Evolutionary conservation across 1,140 invertebrate species (phyloP).

Genomic region (Ceratosolen solmsi): DNA sequence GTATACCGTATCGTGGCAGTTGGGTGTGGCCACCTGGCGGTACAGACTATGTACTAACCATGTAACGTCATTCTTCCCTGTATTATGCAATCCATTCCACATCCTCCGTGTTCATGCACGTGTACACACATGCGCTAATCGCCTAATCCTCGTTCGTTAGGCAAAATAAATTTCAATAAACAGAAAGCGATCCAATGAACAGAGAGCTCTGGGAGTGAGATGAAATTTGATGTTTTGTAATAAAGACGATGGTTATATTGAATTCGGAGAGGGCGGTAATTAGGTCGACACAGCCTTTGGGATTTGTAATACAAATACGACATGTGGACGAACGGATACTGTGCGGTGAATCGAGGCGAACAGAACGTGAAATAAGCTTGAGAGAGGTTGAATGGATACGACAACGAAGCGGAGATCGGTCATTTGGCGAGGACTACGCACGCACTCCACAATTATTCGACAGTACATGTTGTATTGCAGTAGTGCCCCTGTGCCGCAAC

Average conservation of each 20-base stretch:
- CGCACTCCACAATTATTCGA: neutral
- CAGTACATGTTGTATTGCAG: too few relatives aligned
- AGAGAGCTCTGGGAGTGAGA: conserved; percentile 1
- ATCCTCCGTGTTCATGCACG: too few relatives aligned
- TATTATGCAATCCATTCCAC: too few relatives aligned
- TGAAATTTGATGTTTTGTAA: conserved; percentile 55
- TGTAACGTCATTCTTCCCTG: too few relatives aligned
- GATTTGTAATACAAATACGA: conserved; percentile 63
- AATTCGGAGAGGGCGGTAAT: conserved; percentile 46
- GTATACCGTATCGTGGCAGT: too few relatives aligned
- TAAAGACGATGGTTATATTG: conserved; percentile 31
- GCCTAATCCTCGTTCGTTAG: neutral
- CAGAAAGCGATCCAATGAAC: too few relatives aligned
- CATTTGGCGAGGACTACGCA: neutral
- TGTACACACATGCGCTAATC: neutral
- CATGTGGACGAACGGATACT: conserved; percentile 54
- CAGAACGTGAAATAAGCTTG: neutral
- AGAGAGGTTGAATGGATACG: neutral
- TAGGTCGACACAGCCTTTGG: conserved; percentile 53
- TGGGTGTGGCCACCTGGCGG: too few relatives aligned
- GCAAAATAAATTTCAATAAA: neutral
- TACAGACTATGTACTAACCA: too few relatives aligned
- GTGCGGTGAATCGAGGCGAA: conserved; percentile 1
- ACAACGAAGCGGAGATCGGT: neutral
- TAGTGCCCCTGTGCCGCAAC: too few relatives aligned